Conservation (phyloP, 2,797 vertebrate genomes). For the Chloroceryle amazona region DNA sequence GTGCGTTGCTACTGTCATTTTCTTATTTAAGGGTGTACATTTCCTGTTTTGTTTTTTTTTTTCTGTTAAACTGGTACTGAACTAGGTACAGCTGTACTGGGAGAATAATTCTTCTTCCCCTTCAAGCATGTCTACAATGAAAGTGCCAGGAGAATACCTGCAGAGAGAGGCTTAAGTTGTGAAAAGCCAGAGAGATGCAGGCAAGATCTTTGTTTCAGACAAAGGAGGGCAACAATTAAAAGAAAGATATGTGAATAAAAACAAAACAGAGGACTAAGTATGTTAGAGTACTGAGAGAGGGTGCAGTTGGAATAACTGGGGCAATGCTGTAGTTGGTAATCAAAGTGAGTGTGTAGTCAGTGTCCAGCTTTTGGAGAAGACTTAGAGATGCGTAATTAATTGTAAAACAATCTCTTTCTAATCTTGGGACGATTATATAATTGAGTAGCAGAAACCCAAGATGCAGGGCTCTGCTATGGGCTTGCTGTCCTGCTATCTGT, state of each 20-base stretch:
- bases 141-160: neutral
- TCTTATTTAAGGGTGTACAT: neutral
- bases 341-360: neutral
- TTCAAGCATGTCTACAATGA: rapidly evolving
- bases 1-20: rapidly evolving
- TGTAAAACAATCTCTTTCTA: neutral
- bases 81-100: neutral
- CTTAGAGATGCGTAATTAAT: neutral
- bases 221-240: neutral
- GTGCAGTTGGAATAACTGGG: neutral
- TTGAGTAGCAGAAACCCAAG: neutral
- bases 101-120: neutral
- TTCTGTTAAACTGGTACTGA: neutral
- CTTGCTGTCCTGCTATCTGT: neutral
- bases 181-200: neutral
- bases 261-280: neutral
- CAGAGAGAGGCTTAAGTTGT: neutral
- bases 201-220: neutral
- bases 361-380: neutral
- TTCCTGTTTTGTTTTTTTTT: too few species aligned
- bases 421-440: too few species aligned
- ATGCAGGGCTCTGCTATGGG: neutral
- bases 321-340: neutral
- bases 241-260: neutral
- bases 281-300: neutral